Base-by-base conservation (phyloP, 2,113 vertebrate species). In the Platycercus adscitus region DNA sequence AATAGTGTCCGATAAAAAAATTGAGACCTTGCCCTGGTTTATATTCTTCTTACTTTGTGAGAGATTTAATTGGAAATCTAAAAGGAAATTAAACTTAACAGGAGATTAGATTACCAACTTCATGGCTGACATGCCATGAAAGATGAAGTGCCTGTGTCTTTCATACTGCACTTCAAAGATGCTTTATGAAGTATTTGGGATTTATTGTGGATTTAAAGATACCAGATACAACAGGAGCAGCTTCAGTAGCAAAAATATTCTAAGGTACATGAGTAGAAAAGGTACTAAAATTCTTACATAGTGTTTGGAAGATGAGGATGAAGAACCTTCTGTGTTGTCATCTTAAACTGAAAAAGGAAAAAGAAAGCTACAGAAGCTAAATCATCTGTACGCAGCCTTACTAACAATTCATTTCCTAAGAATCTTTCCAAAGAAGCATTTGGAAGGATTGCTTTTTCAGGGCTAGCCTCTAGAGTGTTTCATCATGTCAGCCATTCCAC, bases 361-460 rank as follows among this genome's bases (percentile, higher is more conserved):
- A 41, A 81, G 39, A 63, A 87, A 44, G 43, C 44, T 72, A 37
- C 20, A 70, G 44, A 93, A 95, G 81, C 35, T 82, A 71, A 91
- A 64, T 24, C 23, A 20, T 43, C 53, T 52, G 35, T 46, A 26
- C 33, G 35, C 33, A 49, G 10, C 53, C 56, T 37, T 79, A 2
- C 11, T 88, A 44, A 81, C 35, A 76, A 21, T 86, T 61, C n/a
- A 21, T 81, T 95, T 96, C 52, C 90, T 24, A 91, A 95, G 31
- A 15, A 47, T 86, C 70, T 79, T 89, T 88, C 39, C 72, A 64
- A 68, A 86, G 39, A 82, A 81, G 17, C 55, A 64, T 91, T 95
- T 75, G 50, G 52, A 35, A 61, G 17, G 35, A 88, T 43, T 46
- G 19, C 20, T 76, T 73, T 87, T 81, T 84, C 69, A 84, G 41